Conservation (phyloP, 2,888 invertebrate species). For the Megalurothrips usitatus region DNA sequence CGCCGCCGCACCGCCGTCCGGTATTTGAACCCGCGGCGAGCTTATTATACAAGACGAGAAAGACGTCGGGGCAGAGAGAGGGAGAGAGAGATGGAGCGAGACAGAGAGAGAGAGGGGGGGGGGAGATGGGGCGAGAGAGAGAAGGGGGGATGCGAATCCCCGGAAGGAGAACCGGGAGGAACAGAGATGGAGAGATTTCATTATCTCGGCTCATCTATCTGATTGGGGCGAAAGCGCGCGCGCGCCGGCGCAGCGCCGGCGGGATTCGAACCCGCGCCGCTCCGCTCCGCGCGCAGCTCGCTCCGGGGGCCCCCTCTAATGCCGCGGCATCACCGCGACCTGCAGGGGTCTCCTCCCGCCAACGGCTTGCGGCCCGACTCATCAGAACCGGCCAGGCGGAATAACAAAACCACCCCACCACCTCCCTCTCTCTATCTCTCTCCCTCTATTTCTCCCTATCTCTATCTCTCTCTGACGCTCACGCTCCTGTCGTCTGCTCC, state of each 20-base stretch:
- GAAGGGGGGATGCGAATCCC: neutral
- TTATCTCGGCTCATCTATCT: conserved; percentile 11
- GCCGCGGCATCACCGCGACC: neutral
- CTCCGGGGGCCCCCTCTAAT: neutral
- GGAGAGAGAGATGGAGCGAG: neutral
- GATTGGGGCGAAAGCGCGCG: neutral
- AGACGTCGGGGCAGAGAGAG: neutral
- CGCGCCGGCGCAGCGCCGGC: neutral
- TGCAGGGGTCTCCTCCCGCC: neutral
- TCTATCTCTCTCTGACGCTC: neutral
- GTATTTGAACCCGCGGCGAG: no score
- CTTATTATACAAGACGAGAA: neutral
- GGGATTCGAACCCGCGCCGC: neutral
- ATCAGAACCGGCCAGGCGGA: neutral
- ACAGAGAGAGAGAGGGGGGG: neutral
- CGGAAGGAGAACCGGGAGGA: neutral
- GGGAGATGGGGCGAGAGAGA: neutral
- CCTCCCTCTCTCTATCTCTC: neutral
- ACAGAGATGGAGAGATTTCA: neutral
- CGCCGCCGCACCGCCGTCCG: neutral
- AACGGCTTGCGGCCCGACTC: neutral
- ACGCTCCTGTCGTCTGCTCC: neutral
- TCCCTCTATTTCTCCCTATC: neutral
- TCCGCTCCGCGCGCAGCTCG: neutral
- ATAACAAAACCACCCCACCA: neutral